These are phyloP conservation scores for Cyanistes caeruleus DNA, from an alignment of 2,113 vertebrate genomes.

Conservation along the genomic window DNA sequence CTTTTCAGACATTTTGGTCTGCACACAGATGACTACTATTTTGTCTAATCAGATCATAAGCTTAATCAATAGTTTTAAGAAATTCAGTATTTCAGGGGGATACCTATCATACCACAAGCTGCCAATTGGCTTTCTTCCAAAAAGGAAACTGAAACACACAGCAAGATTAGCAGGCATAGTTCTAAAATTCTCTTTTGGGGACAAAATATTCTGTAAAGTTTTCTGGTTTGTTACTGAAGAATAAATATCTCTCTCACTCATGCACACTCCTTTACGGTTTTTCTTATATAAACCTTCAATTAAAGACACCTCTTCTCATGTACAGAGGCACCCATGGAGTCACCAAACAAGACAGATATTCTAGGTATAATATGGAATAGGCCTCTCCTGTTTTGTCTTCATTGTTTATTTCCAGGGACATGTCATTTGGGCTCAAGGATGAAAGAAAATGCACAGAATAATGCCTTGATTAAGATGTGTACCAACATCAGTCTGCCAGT, in stretches of 20 bases:
- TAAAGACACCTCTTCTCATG: not conserved
- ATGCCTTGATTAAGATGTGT: not conserved
- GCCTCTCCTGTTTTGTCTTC: not conserved
- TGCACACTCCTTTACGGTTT: not conserved
- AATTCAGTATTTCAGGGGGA: not conserved
- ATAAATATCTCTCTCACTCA: not conserved
- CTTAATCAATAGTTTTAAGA: not conserved
- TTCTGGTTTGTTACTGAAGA: not conserved
- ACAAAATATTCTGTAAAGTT: not conserved
- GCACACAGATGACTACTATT: not conserved
- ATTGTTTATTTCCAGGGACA: not conserved
- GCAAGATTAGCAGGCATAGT: not conserved
- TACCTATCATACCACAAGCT: not conserved
- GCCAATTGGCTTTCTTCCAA: not conserved
- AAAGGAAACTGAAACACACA: constrained; percentile 5
- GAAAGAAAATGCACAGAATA: not conserved
- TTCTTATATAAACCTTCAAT: not conserved
- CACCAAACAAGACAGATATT: not conserved
- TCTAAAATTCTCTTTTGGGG: not conserved
- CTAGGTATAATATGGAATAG: not conserved
- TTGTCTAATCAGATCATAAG: not conserved
- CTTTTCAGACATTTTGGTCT: not conserved
- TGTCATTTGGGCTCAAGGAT: not conserved
- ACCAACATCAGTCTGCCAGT: not conserved
- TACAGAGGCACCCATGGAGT: not conserved